Percentiles rank a stretch among this genome's conserved stretches.
Conservation (phyloP, 2,888 invertebrate species). For the Tipula lateralis region DNA sequence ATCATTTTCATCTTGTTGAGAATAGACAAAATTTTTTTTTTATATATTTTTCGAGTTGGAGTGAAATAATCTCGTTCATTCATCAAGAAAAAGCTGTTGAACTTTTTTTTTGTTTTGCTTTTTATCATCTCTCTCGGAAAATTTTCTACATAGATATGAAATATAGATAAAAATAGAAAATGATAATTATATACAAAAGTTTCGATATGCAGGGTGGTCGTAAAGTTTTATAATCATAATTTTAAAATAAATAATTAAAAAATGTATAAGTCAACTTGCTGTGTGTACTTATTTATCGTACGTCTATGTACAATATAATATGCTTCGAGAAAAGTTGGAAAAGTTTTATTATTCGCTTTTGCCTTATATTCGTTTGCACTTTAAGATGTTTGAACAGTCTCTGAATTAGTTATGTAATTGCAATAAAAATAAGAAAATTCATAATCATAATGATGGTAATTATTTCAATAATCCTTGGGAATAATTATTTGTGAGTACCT, state of each 20-base stretch:
- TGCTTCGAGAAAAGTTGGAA: background rate
- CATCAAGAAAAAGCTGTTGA: constrained; percentile 20
- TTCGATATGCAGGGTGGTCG: background rate
- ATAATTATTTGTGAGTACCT: background rate
- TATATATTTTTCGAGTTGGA: background rate
- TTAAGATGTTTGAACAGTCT: background rate
- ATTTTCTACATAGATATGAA: background rate
- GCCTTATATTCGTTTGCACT: background rate
- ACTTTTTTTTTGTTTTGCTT: background rate
- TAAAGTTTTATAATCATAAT: background rate
- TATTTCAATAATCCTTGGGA: background rate
- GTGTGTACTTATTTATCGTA: background rate
- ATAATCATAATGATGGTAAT: background rate
- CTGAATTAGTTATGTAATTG: constrained; percentile 1
- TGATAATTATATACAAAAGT: background rate
- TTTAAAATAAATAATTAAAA: background rate
- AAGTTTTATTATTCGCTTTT: background rate
- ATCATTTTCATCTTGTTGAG: background rate
- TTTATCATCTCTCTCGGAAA: background rate
- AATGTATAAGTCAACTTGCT: background rate
- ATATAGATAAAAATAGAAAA: background rate
- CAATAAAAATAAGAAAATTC: background rate
- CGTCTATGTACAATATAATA: too few relatives aligned
- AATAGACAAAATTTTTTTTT: background rate
- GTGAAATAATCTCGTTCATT: background rate